Evolutionary conservation across 2,113 vertebrate species (phyloP), one percentile per base, ranked within the genome.

Genomic region (Otus sunia): DNA sequence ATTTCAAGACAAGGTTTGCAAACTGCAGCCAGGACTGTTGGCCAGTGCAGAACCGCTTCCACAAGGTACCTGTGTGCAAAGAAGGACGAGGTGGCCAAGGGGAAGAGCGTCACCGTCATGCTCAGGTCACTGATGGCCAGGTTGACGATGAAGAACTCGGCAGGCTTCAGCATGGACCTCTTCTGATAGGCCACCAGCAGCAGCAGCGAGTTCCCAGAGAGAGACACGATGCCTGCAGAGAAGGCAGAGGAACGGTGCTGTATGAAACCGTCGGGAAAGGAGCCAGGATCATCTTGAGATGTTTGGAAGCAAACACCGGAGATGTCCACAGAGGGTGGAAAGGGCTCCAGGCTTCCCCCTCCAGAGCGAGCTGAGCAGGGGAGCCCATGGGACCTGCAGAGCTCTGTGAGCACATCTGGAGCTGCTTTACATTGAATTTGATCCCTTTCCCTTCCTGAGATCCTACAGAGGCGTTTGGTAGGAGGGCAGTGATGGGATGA

Each of bases 81-180:
- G 77, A 98, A 91, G 69, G 99, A 99, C 6, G 98, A 94, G 36
- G 98, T 98, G 60, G 99, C 98, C 67, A 99, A 74, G 21, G 99
- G 99, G 68, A 99, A 99, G 52, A 99, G 98, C 0, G 93, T 98
- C 64, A 98, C 66, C 0, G 98, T 98, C 98, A 98, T 99, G 82
- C 98, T 94, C 77, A 99, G 97, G 96, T 99, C 99, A 53, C 99
- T 99, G 98, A 99, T 92, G 76, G 99, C 98, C 74, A 99, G 97
- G 91, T 99, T 99, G 66, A 99, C 96, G 2, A 99, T 98, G 93
- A 99, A 99, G 96, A 98, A 98, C 97, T 99, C 98, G 0, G 98
- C 98, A 15, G 99, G 99, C 92, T 99, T 99, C 94, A 99, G 96
- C 83, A 98, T 95, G 74, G 98, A 98, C 86, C 98, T 98, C 96